These are phyloP conservation scores for Cyrtonyx montezumae DNA, from an alignment of 2,113 vertebrate species.

Conservation along the genomic window DNA sequence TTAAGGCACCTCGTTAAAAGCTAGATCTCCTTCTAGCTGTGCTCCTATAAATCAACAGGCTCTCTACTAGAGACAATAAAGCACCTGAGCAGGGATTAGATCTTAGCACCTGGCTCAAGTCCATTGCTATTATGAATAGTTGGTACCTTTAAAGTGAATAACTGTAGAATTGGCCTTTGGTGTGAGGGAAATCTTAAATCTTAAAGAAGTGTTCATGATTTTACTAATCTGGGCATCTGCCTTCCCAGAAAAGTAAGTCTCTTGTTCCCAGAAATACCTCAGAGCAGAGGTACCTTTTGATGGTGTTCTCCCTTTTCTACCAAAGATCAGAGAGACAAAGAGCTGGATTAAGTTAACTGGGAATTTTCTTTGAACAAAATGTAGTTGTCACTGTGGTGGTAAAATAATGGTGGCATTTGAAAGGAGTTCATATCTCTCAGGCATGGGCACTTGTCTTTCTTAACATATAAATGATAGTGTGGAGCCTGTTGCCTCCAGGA, in stretches of 20 bases:
- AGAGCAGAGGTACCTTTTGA: background rate
- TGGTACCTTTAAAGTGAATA: conserved; percentile 1
- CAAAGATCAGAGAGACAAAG: background rate
- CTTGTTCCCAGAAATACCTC: background rate
- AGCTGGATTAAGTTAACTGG: background rate
- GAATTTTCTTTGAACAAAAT: background rate
- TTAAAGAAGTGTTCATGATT: background rate
- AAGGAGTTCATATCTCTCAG: background rate
- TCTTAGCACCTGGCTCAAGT: conserved; percentile 12
- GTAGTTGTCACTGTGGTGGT: background rate
- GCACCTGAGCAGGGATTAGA: background rate
- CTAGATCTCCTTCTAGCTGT: background rate
- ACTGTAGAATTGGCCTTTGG: conserved; percentile 1
- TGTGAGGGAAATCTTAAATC: conserved; percentile 1
- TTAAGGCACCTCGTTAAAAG: background rate
- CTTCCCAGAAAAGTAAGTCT: conserved; percentile 14
- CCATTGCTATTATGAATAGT: background rate
- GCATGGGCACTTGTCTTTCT: background rate
- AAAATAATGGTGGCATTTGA: background rate
- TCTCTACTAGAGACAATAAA: conserved; percentile 3
- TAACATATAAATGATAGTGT: background rate
- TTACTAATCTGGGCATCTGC: background rate
- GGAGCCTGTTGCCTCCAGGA: background rate
- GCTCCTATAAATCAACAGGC: background rate
- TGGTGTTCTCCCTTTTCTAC: background rate